Percentiles rank a stretch among this genome's conserved stretches.
Evolutionary conservation across 2,797 vertebrate genomes (phyloP).

Genomic region (Garrulus glandarius): DNA sequence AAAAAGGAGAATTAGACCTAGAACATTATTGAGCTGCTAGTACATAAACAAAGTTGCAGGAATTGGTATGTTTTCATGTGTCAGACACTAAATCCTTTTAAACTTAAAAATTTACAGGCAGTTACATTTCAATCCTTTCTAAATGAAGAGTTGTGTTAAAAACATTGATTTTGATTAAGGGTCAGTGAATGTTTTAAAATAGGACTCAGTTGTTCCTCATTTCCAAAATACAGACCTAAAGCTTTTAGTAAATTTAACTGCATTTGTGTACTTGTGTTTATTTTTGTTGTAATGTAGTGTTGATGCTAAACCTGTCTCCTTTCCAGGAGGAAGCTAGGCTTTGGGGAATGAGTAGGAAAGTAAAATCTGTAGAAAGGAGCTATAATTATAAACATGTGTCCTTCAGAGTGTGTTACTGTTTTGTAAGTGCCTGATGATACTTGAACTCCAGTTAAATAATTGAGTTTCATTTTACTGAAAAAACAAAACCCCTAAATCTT

Average conservation of each 20-base stretch:
- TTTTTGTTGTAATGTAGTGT: neutral
- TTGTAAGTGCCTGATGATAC: neutral
- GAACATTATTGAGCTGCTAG: neutral
- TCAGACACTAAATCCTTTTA: neutral
- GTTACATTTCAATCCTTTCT: neutral
- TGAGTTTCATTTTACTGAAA: neutral
- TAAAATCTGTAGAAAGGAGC: neutral
- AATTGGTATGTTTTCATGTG: neutral
- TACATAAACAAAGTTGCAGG: neutral
- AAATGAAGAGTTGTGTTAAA: neutral
- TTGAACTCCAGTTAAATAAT: neutral
- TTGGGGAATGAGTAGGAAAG: neutral
- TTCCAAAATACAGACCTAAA: neutral
- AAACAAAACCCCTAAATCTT: neutral
- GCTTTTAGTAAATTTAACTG: neutral
- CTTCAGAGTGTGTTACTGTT: neutral
- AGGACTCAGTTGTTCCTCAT: neutral
- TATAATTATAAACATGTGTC: neutral
- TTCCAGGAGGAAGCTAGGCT: neutral
- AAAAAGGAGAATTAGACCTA: neutral
- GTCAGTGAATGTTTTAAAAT: neutral
- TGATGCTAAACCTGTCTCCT: neutral
- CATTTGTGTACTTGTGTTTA: neutral
- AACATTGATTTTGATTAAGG: neutral
- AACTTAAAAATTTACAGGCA: neutral